These are phyloP conservation scores for Chaitophorus viminalis DNA, from an alignment of 2,888 invertebrate genomes.

Conservation along the genomic window DNA sequence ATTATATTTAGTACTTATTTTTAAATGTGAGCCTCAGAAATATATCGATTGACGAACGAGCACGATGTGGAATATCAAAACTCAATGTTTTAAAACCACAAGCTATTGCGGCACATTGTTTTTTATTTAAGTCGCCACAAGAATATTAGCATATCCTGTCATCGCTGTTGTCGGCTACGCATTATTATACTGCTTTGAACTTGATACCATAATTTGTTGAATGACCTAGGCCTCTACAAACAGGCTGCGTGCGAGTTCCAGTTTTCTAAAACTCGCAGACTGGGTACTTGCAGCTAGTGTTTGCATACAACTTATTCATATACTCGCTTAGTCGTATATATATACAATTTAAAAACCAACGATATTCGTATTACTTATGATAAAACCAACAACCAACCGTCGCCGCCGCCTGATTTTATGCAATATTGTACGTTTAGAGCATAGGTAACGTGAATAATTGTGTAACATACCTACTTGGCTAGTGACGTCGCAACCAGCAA, in stretches of 20 bases:
- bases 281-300: constrained; percentile 2
- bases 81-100: background rate
- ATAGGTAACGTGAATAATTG: constrained; percentile 34
- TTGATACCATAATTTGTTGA: constrained; percentile 45
- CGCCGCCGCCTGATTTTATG: constrained; percentile 29
- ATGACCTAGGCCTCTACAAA: constrained; percentile 59
- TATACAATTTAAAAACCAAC: background rate
- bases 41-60: background rate
- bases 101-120: background rate
- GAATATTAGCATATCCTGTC: constrained; percentile 31
- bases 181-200: constrained; percentile 50
- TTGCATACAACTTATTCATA: background rate
- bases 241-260: constrained; percentile 27
- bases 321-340: background rate
- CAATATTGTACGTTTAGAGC: background rate
- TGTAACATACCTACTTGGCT: constrained; percentile 22
- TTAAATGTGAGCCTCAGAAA: background rate
- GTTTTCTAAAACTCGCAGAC: constrained; percentile 27
- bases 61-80: background rate
- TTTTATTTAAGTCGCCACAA: background rate
- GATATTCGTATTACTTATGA: constrained; percentile 14
- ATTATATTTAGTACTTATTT: constrained; percentile 21
- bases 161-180: background rate
- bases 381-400: background rate
- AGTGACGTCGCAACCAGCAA: constrained; percentile 5